phyloP scores from a whole-genome alignment of 1,140 invertebrate genomes.

The Radopholus similis region DNA sequence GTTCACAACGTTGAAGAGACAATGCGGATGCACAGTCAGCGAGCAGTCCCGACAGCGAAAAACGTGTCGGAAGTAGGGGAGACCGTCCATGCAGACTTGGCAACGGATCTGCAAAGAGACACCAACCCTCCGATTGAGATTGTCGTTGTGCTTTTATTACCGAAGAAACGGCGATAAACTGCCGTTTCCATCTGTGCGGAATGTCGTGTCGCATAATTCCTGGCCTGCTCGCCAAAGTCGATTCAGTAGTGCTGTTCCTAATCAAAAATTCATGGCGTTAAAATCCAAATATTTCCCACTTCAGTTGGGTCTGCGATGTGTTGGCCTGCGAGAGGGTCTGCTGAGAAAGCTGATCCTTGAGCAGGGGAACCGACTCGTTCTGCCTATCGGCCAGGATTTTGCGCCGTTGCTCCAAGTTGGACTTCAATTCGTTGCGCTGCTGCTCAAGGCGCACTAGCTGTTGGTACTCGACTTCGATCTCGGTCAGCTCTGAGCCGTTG shows the following conservation, averaged over 20 bases:
- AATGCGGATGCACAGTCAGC: constrained; percentile 31
- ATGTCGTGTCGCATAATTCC: constrained; percentile 37
- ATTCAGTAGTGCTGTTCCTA: neutral
- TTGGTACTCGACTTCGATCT: constrained; percentile 33
- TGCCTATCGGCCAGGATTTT: constrained; percentile 25
- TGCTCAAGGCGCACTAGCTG: constrained; percentile 31
- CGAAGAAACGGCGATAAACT: constrained; percentile 14
- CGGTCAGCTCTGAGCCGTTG: constrained; percentile 4
- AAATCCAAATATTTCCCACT: constrained; percentile 1
- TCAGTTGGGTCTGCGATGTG: neutral
- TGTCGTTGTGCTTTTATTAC: constrained; percentile 1
- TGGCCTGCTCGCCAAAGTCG: neutral
- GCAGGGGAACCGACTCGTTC: constrained; percentile 6
- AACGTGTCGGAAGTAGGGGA: constrained; percentile 22
- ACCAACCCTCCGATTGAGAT: too few relatives aligned
- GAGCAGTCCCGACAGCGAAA: constrained; percentile 25
- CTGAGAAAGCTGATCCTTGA: neutral
- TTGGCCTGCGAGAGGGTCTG: neutral
- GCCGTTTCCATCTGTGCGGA: constrained; percentile 34
- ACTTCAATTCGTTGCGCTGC: constrained; percentile 21
- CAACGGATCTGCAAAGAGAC: constrained; percentile 19
- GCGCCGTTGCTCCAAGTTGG: constrained; percentile 21
- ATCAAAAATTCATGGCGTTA: neutral
- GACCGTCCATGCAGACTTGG: constrained; percentile 21
- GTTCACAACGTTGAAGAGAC: constrained; percentile 22